Base-by-base conservation (phyloP, 2,113 vertebrate species). In the Colius striatus region DNA sequence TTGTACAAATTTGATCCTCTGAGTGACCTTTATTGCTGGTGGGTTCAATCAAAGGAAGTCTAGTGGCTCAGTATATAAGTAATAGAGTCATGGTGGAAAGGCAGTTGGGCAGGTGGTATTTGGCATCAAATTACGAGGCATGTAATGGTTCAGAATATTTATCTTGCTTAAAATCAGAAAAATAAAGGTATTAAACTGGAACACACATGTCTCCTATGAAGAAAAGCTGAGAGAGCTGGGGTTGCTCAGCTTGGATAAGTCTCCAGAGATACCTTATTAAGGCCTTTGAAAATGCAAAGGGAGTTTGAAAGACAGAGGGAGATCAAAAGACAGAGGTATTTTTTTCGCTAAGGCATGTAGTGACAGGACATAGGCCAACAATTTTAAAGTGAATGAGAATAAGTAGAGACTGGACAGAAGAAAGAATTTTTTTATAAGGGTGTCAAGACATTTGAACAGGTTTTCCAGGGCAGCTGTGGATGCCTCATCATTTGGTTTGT, bases 401-500 rank as follows among this genome's bases (percentile, higher is more conserved):
- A 74, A 19, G 3, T 43, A 23, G 16, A 65, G 5, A 36, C 22
- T 65, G 11, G 13, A 47, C 7, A 27, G 26, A 81, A 87, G 30
- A 23, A 41, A 6, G 1, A 63, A 20, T 60, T 7, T 51, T 34
- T 82, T 53, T 0, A 9, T 45, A 8, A 71, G 12, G 1, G 4
- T 27, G 4, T 5, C 11, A 67, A 72, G 21, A 63, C 12, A 47
- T 2, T 12, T 4, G 20, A 54, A 45, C 6, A n/a, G 1, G 23
- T 60, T 70, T 11, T 11, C 27, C 38, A 41, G 38, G 12, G 38
- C 38, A 41, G 38, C 38, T 41, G 12, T 41, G 12, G 38, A 34
- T 57, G 11, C 4, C 23, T 22, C 10, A 6, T 45, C 17, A 10
- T 0, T 15, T 9, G 4, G 22, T 15, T 8, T 26, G 11, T 8